Conservation (phyloP, 2,888 invertebrate genomes). For the Drosophila lacicola region DNA sequence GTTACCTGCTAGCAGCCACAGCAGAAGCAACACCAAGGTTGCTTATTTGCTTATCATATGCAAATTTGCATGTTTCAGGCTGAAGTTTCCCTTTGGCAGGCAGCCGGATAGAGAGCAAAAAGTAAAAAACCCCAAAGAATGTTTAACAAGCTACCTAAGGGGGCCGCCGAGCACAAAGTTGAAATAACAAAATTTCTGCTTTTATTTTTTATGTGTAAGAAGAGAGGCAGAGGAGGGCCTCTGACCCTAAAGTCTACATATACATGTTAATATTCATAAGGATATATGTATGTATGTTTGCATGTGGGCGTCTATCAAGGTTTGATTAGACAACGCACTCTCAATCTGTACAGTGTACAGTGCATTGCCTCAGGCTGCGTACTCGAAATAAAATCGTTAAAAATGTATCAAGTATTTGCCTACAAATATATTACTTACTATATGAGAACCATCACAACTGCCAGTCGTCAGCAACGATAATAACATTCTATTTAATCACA, state of each 20-base stretch:
- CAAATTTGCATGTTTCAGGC: slow-evolving; percentile 77
- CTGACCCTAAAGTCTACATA: slow-evolving; percentile 5
- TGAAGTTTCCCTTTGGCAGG: slow-evolving; percentile 57
- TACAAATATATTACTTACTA: slow-evolving; percentile 30
- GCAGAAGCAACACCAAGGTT: slow-evolving; percentile 36
- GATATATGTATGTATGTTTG: slow-evolving; percentile 1
- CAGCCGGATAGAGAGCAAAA: slow-evolving; percentile 10
- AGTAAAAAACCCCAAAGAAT: slow-evolving; percentile 64
- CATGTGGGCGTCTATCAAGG: slow-evolving; percentile 12
- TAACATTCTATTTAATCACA: neutral
- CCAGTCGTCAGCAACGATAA: slow-evolving; percentile 12
- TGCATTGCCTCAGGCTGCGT: slow-evolving; percentile 25
- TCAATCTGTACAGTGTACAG: slow-evolving; percentile 7
- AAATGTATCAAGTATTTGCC: slow-evolving; percentile 38
- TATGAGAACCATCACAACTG: slow-evolving; percentile 8
- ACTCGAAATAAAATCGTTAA: slow-evolving; percentile 33
- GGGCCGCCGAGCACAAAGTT: slow-evolving; percentile 65
- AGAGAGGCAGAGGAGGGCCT: neutral
- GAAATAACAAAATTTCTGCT: slow-evolving; percentile 73
- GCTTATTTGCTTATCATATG: slow-evolving; percentile 80
- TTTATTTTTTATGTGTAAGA: slow-evolving; percentile 49
- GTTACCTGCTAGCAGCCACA: slow-evolving; percentile 53
- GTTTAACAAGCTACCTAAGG: slow-evolving; percentile 79
- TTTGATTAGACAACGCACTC: slow-evolving; percentile 55
- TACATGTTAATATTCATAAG: slow-evolving; percentile 14